Evolutionary conservation across 2,113 vertebrate species (phyloP), one percentile per base, ranked within the genome.

Genomic region (Lutjanus erythropterus): DNA sequence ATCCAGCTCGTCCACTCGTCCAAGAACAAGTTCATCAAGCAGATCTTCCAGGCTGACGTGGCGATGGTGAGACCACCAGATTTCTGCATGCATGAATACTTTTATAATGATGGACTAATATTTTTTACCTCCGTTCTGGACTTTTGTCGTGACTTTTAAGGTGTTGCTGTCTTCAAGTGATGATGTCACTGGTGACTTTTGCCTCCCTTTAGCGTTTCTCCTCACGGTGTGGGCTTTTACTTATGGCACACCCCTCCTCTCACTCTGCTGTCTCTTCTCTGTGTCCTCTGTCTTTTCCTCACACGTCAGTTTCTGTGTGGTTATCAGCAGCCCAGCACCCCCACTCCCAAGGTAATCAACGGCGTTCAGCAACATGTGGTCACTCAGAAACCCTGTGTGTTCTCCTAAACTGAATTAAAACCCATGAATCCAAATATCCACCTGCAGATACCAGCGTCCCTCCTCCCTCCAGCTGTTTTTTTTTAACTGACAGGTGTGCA

Each of bases 11-110:
- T 99, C 71, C 97, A 99, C 90, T 99, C 98, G 33, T 99, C 98
- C 81, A 97, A 95, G 88, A 99, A 99, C 94, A 99, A 99, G 91
- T 99, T 99, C 94, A 97, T 99, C 93, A 99, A 99, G 90, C 98
- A 99, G 93, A 99, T 99, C 92, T 99, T 99, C 95, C 98, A 99
- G 90, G 97, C 97, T 0, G 98, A 99, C 0, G 98, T 99, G 5
- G 98, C 98, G 42, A 99, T 99, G 98, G 98, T 99, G 96, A 97
- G 71, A 47, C 1, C 18, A 4, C 33, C 39, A 41, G 1, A 35
- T 6, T 11, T 39, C 1, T 50, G 14, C 19, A 6, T 3, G 21
- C 41, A 58, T 15, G 5, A 25, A 46, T 5, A 19, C 8, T 9
- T 27, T 9, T 27, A 9, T 44, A 39, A 37, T 11, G 31, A 6